Base-by-base conservation (phyloP, 2,888 invertebrate species). In the Drosophila meridionalis region DNA sequence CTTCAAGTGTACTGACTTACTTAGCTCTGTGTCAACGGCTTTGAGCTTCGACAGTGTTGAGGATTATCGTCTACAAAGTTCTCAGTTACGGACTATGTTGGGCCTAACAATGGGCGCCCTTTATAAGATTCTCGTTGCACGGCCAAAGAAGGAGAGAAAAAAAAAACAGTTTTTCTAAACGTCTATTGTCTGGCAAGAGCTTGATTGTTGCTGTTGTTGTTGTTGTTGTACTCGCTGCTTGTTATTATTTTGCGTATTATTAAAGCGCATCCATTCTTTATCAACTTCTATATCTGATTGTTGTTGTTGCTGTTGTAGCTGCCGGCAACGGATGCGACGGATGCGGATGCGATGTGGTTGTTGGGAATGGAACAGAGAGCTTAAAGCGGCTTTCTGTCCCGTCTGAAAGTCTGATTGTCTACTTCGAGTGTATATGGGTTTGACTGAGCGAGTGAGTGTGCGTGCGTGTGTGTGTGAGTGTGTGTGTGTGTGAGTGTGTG, bases 221-320 rank as follows among this genome's bases (percentile, higher is more conserved):
- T 59, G 76, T 48, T 63, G 57, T 73, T 56, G 59, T 57, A 43
- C 55, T 42, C 56, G 55, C 59, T 71, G 69, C 72, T 72, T 73
- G 69, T 76, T 77, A 76, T 89, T 87, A 82, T 89, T 82, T 82
- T 88, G 77, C 75, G 73, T 83, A 72, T 79, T 86, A 82, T 87
- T 87, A 86, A 81, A 88, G 84, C 83, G 82, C 84, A 76, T 80
- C 71, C 89, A 85, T 79, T 86, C 87, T 79, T 78, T 77, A 86
- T 83, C 84, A 78, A 86, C 66, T 70, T 80, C 73, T 80, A 66
- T 70, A 80, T 73, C 73, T 66, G 47, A 53, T 58, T 73, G 70
- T 61, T 70, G 61, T 14, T 38, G 55, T 12, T 68, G 57, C 28
- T 73, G 70, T 34, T 43, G 53, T n/a, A 45, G 70, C 59, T 57